phyloP scores from a whole-genome alignment of 1,140 invertebrate species.

The Drosophila elegans region DNA sequence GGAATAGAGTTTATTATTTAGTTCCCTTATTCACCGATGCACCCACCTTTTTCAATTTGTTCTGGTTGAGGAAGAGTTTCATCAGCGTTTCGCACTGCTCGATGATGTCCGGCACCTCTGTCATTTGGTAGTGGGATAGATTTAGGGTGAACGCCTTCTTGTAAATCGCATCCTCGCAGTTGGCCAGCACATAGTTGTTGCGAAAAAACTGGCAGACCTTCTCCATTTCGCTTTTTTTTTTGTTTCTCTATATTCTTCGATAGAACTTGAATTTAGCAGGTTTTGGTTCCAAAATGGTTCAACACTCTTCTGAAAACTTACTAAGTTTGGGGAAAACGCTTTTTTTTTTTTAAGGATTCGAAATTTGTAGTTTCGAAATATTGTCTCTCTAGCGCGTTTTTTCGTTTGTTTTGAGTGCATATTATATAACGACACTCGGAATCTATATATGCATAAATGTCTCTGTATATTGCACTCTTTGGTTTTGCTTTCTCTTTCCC shows the following conservation, averaged over 20 bases:
- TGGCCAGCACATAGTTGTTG: slow-evolving; percentile 87
- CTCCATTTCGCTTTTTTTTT: slow-evolving; percentile 43
- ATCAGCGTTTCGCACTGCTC: slow-evolving; percentile 86
- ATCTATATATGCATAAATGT: slow-evolving; percentile 9
- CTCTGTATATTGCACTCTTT: slow-evolving; percentile 23
- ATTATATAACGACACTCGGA: slow-evolving; percentile 32
- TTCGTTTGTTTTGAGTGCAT: slow-evolving; percentile 37
- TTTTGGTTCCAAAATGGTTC: background rate
- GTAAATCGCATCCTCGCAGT: slow-evolving; percentile 87
- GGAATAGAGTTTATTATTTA: background rate
- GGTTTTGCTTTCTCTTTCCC: slow-evolving; percentile 37
- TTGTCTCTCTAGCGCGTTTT: slow-evolving; percentile 5
- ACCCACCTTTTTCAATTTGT: slow-evolving; percentile 86
- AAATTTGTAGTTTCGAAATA: slow-evolving; percentile 6
- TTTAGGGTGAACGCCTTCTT: slow-evolving; percentile 86
- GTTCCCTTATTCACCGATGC: no score
- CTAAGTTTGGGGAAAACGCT: slow-evolving; percentile 10
- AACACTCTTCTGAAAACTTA: slow-evolving; percentile 23
- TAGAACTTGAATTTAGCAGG: slow-evolving; percentile 15
- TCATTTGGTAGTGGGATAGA: slow-evolving; percentile 87
- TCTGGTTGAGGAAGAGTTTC: slow-evolving; percentile 87
- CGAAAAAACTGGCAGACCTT: slow-evolving; percentile 87
- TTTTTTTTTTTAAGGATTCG: slow-evolving; percentile 1
- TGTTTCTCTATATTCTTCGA: background rate
- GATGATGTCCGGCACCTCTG: slow-evolving; percentile 86